A percentile compares a stretch with the other conserved stretches of the same genome.
These are phyloP conservation scores for Holotrichia oblita DNA, from an alignment of 1,140 invertebrate species.

Conservation along the genomic window DNA sequence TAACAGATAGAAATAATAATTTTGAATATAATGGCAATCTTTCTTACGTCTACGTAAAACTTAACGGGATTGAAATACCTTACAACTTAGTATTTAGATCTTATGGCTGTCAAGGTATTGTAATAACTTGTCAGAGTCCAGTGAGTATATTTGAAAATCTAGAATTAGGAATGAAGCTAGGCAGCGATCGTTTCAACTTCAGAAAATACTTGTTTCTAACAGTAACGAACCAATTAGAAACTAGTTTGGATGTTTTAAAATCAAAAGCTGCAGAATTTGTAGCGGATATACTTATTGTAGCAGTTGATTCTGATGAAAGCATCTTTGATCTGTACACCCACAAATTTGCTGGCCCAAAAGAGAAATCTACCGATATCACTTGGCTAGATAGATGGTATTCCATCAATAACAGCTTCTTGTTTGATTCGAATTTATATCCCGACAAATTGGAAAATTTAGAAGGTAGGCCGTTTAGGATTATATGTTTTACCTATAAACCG, in stretches of 20 bases:
- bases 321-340: constrained; percentile 9
- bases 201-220: constrained; percentile 50
- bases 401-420: constrained; percentile 47
- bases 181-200: constrained; percentile 50
- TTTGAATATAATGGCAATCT: constrained; percentile 44
- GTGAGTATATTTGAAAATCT: constrained; percentile 43
- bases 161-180: constrained; percentile 48
- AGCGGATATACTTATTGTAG: constrained; percentile 44
- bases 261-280: constrained; percentile 46
- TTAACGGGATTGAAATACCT: constrained; percentile 31
- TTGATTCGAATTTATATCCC: constrained; percentile 49
- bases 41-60: constrained; percentile 44
- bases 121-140: constrained; percentile 45
- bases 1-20: constrained; percentile 45
- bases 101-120: constrained; percentile 52
- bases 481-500: constrained; percentile 52
- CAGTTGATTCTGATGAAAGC: background rate
- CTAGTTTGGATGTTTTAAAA: constrained; percentile 39
- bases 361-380: constrained; percentile 14
- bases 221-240: constrained; percentile 1
- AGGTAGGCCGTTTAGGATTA: constrained; percentile 48
- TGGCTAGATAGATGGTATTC: constrained; percentile 52
- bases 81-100: constrained; percentile 46
- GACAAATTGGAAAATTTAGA: constrained; percentile 52
- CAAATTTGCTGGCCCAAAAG: background rate